Base-by-base conservation (phyloP, 2,797 vertebrate species). In the Neosilurus mollespiculum region DNA sequence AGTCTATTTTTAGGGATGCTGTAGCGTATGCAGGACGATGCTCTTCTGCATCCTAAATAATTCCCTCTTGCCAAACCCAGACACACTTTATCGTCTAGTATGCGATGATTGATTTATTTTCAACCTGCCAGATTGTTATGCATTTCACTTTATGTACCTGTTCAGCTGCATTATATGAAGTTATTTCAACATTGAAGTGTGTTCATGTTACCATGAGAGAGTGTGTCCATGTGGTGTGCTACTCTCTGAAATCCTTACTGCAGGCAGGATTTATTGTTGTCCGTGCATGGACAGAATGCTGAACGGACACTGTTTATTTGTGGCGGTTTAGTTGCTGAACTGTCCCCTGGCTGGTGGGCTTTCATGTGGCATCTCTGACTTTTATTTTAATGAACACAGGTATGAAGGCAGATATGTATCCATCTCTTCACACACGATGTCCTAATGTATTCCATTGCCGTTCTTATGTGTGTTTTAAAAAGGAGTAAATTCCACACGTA, bases 1-100 rank as follows among this genome's bases (percentile, higher is more conserved):
- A 67, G 67, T 65, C 76, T 81, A 72, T 88, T 79, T 83, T 54
- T 37, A 77, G 53, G 14, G 49, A 54, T 30, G 37, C 49, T 67
- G 56, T 58, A 53, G 64, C n/a, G 49, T 37, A 73, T 81, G 58
- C 78, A 75, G 54, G 64, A 79, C 6, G 56, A 79, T 76, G 75
- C 56, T 53, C 20, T 9, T 26, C 43, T 76, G 56, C 62, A 73
- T 76, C 20, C 58, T 75, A 62, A 80, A 22, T 51, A 43, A 79
- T 59, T 78, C 30, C n/a, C 16, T 69, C n/a, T 14, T 18, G 18
- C 65, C 53, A 22, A n/a, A 62, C 9, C 14, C n/a, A 77, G 34
- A 76, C 56, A 2, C 24, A 43, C 18, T 53, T 15, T 6, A 51
- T 62, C 58, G 9, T 34, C 54, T 15, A 14, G 15, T 78, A n/a